Base-by-base conservation (phyloP, 2,888 invertebrate genomes). In the Stenchaetothrips biformis region DNA sequence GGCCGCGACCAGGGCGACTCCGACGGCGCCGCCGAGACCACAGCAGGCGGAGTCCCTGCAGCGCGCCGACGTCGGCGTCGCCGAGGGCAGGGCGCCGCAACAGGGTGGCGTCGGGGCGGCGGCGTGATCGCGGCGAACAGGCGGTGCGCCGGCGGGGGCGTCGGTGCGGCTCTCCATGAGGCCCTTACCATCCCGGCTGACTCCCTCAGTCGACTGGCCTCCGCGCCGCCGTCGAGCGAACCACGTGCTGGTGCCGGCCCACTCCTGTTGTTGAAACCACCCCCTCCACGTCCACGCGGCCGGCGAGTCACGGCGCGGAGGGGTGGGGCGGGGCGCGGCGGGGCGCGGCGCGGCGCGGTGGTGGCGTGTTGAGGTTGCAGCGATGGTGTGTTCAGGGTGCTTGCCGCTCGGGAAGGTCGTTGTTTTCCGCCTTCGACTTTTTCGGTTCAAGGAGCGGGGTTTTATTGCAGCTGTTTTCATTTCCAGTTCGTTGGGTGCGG, bases 111-210 rank as follows among this genome's bases (percentile, higher is more conserved):
- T 67, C 67, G 67, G 25, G 67, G 21, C 21, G n/a, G 67, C 67
- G 67, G 67, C 67, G 67, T n/a, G 67, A 21, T 67, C n/a, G 67
- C 67, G 67, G 67, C 8, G 67, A 9, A 2, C 67, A 21, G 67
- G 67, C 67, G 67, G 25, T n/a, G 21, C 67, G 67, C 67, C 67
- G 67, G 67, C 21, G 18, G 67, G 67, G 25, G 67, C 67, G 67
- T n/a, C 67, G 67, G 67, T 67, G 67, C 67, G 67, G 67, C 67
- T n/a, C n/a, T n/a, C 67, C 67, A 67, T 67, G n/a, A 21, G 67
- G 21, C 67, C 67, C 67, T 67, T 67, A 67, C 67, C 67, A 67
- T 67, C 67, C 67, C 67, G 67, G 21, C 67, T 67, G 67, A 67
- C 67, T 67, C 67, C 67, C 67, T 21, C 67, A 67, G 67, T 67